Evolutionary conservation across 2,797 vertebrate species (phyloP).

Genomic region (Parotocinclus haroldoi): DNA sequence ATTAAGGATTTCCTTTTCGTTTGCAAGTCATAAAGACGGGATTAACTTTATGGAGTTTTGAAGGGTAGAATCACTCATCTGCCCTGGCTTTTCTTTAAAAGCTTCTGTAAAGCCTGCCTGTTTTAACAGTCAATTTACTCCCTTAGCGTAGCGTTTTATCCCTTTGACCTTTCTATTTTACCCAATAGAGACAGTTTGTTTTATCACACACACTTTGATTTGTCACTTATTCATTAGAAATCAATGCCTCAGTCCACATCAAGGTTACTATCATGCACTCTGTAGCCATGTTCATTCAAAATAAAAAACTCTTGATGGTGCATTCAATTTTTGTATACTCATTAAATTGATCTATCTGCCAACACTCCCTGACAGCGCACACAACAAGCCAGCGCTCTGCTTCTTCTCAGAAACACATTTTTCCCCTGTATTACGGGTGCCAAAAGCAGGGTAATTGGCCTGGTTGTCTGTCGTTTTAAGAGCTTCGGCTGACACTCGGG

Average conservation of each 20-base stretch:
- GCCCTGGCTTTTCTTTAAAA: not conserved
- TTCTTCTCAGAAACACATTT: constrained; percentile 75
- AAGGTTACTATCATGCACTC: constrained; percentile 70
- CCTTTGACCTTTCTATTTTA: constrained; percentile 1
- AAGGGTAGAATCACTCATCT: not conserved
- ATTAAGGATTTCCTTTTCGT: constrained; percentile 14
- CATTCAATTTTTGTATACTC: constrained; percentile 77
- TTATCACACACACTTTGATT: constrained; percentile 34
- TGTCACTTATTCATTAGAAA: constrained; percentile 52
- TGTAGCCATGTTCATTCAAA: constrained; percentile 67
- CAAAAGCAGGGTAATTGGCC: constrained; percentile 78
- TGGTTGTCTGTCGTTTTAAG: constrained; percentile 77
- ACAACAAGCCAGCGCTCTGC: constrained; percentile 72
- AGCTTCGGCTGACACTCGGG: constrained; percentile 77
- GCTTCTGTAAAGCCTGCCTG: not conserved
- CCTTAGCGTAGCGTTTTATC: not conserved
- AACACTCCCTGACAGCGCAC: constrained; percentile 73
- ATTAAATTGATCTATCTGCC: constrained; percentile 82
- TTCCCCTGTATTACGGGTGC: constrained; percentile 59
- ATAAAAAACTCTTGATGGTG: constrained; percentile 71
- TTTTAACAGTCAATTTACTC: constrained; percentile 10
- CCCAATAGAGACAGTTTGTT: constrained; percentile 1
- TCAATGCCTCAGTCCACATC: constrained; percentile 59
- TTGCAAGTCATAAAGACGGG: constrained; percentile 2
- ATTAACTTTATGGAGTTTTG: not conserved